Conservation (phyloP, 2,797 vertebrate genomes). For the Moxostoma hubbsi region DNA sequence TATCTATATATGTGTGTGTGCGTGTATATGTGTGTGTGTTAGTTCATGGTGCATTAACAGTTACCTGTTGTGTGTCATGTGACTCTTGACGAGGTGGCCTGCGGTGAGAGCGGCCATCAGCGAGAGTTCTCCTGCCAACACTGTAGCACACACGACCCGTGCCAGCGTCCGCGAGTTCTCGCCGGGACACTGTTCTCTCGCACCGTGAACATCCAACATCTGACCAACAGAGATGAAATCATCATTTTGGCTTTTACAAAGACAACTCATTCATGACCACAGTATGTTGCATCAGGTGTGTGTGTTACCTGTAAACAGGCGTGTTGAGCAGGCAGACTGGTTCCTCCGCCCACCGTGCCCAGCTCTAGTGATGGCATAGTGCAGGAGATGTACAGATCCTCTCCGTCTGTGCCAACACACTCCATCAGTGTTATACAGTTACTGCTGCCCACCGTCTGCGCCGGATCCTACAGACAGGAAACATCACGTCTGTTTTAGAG, state of each 20-base stretch:
- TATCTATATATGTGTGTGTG: too few species aligned
- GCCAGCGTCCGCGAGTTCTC: slow-evolving; percentile 93
- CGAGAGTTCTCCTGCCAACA: slow-evolving; percentile 94
- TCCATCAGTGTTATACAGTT: slow-evolving; percentile 98
- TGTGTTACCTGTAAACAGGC: slow-evolving; percentile 89
- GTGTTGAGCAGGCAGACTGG: slow-evolving; percentile 90
- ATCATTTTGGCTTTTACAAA: too few species aligned
- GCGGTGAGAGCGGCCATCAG: slow-evolving; percentile 93
- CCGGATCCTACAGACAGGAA: slow-evolving; percentile 83
- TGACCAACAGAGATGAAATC: neutral
- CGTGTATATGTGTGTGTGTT: too few species aligned
- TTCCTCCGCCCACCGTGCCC: slow-evolving; percentile 94
- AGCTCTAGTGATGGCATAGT: slow-evolving; percentile 98
- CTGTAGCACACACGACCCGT: slow-evolving; percentile 88
- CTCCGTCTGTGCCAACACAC: slow-evolving; percentile 78
- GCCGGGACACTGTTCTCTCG: slow-evolving; percentile 81
- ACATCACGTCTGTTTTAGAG: neutral
- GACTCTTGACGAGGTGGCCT: slow-evolving; percentile 94
- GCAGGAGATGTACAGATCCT: slow-evolving; percentile 93
- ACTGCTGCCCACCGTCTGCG: slow-evolving; percentile 92
- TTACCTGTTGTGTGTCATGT: slow-evolving; percentile 96
- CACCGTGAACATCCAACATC: slow-evolving; percentile 84
- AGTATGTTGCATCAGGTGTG: neutral
- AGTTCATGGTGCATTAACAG: too few species aligned
- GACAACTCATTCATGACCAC: too few species aligned